Evolutionary conservation across 1,140 invertebrate genomes (phyloP).

Genomic region (Teleopsis dalmanni): DNA sequence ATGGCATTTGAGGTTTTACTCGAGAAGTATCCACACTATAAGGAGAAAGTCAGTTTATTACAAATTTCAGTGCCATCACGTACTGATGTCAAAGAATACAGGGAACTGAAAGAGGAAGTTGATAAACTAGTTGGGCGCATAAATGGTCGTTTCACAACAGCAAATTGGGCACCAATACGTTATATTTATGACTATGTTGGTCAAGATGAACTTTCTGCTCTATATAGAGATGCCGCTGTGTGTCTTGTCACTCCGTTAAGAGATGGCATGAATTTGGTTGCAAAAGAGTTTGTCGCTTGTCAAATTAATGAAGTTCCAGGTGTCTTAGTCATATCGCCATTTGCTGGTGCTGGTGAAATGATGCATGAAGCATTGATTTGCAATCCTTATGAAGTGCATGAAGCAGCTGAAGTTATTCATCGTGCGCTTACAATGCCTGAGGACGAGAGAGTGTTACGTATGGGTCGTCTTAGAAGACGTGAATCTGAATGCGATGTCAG

Average conservation of each 20-base stretch:
- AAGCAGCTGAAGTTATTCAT: conserved; percentile 78
- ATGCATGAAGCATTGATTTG: conserved; percentile 86
- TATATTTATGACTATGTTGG: conserved; percentile 85
- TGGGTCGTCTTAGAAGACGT: conserved; percentile 73
- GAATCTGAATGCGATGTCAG: conserved; percentile 79
- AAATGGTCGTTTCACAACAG: conserved; percentile 78
- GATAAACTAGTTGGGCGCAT: conserved; percentile 82
- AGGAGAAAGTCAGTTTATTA: conserved; percentile 71
- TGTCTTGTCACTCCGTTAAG: conserved; percentile 78
- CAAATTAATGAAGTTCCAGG: conserved; percentile 81
- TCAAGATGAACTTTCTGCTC: conserved; percentile 75
- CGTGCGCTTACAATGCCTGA: conserved; percentile 83
- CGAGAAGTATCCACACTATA: conserved; percentile 78
- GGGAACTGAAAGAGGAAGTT: conserved; percentile 84
- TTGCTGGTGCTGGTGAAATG: conserved; percentile 83
- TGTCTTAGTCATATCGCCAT: conserved; percentile 81
- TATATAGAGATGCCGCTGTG: conserved; percentile 78
- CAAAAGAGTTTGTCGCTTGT: conserved; percentile 88
- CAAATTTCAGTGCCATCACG: conserved; percentile 84
- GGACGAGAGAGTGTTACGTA: conserved; percentile 76
- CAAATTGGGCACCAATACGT: conserved; percentile 84
- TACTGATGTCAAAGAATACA: conserved; percentile 84
- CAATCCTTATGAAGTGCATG: conserved; percentile 84
- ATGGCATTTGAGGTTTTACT: conserved; percentile 77
- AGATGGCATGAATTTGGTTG: conserved; percentile 90